Conservation (phyloP, 2,888 invertebrate species). For the Aspidiotus rigidus region DNA sequence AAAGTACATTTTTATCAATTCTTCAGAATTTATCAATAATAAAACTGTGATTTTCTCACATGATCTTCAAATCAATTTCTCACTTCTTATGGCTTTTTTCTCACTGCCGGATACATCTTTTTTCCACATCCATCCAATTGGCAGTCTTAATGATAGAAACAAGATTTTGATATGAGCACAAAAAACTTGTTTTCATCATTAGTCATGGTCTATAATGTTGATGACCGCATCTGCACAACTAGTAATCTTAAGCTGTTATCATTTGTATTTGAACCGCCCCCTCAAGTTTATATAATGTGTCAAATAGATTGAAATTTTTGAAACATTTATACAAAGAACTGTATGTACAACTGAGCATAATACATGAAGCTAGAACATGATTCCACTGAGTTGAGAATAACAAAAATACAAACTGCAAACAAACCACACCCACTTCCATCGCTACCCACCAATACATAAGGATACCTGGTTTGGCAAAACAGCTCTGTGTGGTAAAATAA, state of each 20-base stretch:
- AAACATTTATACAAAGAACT: constrained; percentile 24
- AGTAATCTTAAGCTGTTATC: constrained; percentile 3
- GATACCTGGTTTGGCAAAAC: constrained; percentile 25
- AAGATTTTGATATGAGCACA: too few species aligned
- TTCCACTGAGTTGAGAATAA: constrained; percentile 26
- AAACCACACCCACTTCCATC: constrained; percentile 12
- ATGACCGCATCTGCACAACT: background rate
- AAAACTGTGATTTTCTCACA: too few species aligned
- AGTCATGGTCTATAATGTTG: too few species aligned
- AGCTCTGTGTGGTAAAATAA: constrained; percentile 3
- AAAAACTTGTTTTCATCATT: too few species aligned
- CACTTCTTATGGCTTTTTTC: too few species aligned
- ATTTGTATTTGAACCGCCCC: constrained; percentile 18
- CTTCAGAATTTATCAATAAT: too few species aligned
- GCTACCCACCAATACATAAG: constrained; percentile 24
- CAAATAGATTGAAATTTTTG: constrained; percentile 24
- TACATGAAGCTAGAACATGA: constrained; percentile 22
- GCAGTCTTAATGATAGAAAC: too few species aligned
- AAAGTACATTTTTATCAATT: too few species aligned
- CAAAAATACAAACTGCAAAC: constrained; percentile 26
- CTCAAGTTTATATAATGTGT: constrained; percentile 25
- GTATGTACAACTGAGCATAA: constrained; percentile 24
- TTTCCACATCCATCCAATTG: too few species aligned
- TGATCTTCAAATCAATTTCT: too few species aligned
- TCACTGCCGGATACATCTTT: too few species aligned